phyloP scores from a whole-genome alignment of 2,888 invertebrate species.

The Pristionchus arcanus region DNA sequence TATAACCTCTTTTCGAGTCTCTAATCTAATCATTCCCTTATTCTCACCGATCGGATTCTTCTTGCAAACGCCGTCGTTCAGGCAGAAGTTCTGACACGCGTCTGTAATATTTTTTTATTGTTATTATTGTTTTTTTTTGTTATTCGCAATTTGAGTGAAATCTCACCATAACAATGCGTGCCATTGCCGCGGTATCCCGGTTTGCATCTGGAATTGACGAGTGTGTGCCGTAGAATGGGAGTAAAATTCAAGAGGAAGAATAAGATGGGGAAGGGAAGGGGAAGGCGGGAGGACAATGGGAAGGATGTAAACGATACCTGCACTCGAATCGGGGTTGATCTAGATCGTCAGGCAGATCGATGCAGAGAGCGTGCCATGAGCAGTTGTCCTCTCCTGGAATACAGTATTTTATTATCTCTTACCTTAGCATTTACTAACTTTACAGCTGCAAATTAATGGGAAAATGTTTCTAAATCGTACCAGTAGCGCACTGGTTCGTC shows the following conservation, averaged over 20 bases:
- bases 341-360: conserved; percentile 78
- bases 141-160: background rate
- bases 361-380: conserved; percentile 78
- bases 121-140: background rate
- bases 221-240: background rate
- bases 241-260: background rate
- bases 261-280: too few relatives aligned
- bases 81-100: conserved; percentile 78
- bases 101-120: conserved; percentile 70
- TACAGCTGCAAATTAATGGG: too few relatives aligned
- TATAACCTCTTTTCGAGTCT: too few relatives aligned
- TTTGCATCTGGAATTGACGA: conserved; percentile 85
- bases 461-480: too few relatives aligned
- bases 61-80: conserved; percentile 79
- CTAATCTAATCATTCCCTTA: too few relatives aligned
- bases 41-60: conserved; percentile 75
- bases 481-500: conserved; percentile 78
- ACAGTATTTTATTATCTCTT: background rate
- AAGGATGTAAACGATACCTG: too few relatives aligned
- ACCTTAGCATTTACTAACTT: too few relatives aligned
- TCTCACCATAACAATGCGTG: conserved; percentile 75
- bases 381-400: conserved; percentile 77
- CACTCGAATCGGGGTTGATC: conserved; percentile 84
- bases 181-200: conserved; percentile 89
- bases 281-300: too few relatives aligned